Evolutionary conservation across 1,140 invertebrate species (phyloP).

Genomic region (Drusus annulatus): DNA sequence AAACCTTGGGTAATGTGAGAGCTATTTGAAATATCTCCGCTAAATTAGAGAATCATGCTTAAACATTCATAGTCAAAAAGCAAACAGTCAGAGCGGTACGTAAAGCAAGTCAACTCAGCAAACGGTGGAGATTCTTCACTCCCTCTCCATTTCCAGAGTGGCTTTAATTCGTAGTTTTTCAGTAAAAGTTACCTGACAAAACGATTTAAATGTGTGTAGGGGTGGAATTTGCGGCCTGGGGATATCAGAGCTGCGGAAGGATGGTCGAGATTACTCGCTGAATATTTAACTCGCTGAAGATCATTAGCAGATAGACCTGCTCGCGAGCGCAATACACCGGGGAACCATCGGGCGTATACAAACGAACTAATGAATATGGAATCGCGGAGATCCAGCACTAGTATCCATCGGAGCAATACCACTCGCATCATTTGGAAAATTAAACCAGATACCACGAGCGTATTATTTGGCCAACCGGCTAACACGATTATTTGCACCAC

Average conservation of each 20-base stretch:
- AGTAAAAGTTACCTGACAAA: not conserved
- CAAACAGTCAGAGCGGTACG: not conserved
- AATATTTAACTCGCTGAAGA: constrained; percentile 36
- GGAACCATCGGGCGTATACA: constrained; percentile 24
- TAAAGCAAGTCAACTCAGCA: not conserved
- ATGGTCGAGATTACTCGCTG: constrained; percentile 31
- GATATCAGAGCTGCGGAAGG: constrained; percentile 1
- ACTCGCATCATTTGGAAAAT: constrained; percentile 20
- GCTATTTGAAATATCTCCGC: constrained; percentile 10
- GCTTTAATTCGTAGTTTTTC: too few species aligned
- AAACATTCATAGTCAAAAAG: not conserved
- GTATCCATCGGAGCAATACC: too few species aligned
- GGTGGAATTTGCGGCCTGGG: not conserved
- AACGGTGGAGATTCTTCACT: not conserved
- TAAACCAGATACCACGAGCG: not conserved
- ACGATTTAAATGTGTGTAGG: not conserved
- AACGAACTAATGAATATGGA: constrained; percentile 40
- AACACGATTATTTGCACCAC: constrained; percentile 3
- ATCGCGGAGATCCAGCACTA: constrained; percentile 4
- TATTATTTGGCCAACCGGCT: not conserved
- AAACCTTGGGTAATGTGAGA: constrained; percentile 2
- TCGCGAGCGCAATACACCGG: constrained; percentile 18
- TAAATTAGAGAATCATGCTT: constrained; percentile 8
- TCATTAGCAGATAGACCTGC: constrained; percentile 34
- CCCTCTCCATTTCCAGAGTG: not conserved